Percentiles rank a stretch among this genome's conserved stretches.
Evolutionary conservation across 2,113 vertebrate species (phyloP).

Genomic region (Petroica traversi): DNA sequence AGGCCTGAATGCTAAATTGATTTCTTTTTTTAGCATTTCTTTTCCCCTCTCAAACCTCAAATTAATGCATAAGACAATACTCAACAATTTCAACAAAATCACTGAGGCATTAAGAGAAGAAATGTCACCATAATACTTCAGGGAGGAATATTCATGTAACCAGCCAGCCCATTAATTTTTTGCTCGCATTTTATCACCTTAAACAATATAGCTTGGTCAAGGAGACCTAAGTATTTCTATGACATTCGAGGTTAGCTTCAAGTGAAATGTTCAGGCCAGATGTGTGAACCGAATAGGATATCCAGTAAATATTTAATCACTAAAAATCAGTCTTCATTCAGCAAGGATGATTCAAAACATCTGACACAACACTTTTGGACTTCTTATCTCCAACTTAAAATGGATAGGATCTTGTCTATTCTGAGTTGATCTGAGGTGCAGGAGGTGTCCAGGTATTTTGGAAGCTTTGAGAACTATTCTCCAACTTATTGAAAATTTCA

Average conservation of each 20-base stretch:
- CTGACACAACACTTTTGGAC: background rate
- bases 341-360: background rate
- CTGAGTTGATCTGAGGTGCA: background rate
- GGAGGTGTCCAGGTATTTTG: background rate
- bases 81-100: constrained; percentile 1
- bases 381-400: background rate
- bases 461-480: background rate
- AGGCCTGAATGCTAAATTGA: background rate
- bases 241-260: background rate
- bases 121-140: constrained; percentile 4
- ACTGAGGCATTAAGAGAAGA: background rate
- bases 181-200: background rate
- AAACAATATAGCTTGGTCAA: background rate
- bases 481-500: background rate
- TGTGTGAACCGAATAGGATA: background rate
- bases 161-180: constrained; percentile 23
- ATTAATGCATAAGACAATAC: constrained; percentile 14
- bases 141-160: constrained; percentile 9
- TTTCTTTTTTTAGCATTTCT: background rate
- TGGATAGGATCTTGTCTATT: background rate
- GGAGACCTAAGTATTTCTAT: background rate
- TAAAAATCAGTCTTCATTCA: background rate
- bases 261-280: background rate
- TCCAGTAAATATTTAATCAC: background rate
- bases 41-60: background rate